Conservation (phyloP, 2,888 invertebrate genomes). For the Dinocampus coccinellae region DNA sequence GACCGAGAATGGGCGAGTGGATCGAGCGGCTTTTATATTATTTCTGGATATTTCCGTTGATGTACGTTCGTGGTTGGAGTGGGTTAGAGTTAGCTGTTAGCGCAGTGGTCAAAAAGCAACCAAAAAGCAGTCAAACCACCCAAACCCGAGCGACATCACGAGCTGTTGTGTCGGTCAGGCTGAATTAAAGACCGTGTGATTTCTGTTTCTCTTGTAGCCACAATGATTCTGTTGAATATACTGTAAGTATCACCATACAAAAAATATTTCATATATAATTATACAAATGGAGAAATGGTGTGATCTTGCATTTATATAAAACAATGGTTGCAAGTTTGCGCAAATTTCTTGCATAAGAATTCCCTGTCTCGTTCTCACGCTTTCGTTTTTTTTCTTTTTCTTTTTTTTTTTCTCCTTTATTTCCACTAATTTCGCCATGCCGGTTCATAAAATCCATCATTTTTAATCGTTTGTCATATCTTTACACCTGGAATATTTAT, state of each 20-base stretch:
- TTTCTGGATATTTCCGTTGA: too few relatives aligned
- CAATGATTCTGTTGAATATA: slow-evolving; percentile 65
- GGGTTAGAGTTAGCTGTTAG: too few relatives aligned
- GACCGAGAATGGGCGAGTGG: too few relatives aligned
- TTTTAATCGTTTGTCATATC: slow-evolving; percentile 10
- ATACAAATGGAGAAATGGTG: slow-evolving; percentile 2
- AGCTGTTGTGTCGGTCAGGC: slow-evolving; percentile 7
- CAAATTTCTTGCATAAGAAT: slow-evolving; percentile 52
- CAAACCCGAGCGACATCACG: background rate
- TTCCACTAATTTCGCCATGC: slow-evolving; percentile 43
- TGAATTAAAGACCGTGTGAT: slow-evolving; percentile 17
- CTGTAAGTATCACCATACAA: slow-evolving; percentile 56
- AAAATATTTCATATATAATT: background rate
- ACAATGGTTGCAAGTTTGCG: slow-evolving; percentile 55
- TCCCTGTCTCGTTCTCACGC: background rate
- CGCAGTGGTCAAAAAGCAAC: slow-evolving; percentile 34
- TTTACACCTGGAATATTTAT: background rate
- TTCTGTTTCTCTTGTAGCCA: slow-evolving; percentile 48
- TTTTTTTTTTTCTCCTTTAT: slow-evolving; percentile 27
- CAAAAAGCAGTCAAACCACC: background rate
- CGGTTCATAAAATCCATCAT: slow-evolving; percentile 40
- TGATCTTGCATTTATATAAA: slow-evolving; percentile 51
- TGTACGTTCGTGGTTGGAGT: too few relatives aligned
- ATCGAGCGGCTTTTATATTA: too few relatives aligned
- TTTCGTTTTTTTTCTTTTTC: slow-evolving; percentile 14